A percentile compares a stretch with the other conserved stretches of the same genome.
phyloP scores from a whole-genome alignment of 2,797 vertebrate genomes.

The Chaunax sp. region DNA sequence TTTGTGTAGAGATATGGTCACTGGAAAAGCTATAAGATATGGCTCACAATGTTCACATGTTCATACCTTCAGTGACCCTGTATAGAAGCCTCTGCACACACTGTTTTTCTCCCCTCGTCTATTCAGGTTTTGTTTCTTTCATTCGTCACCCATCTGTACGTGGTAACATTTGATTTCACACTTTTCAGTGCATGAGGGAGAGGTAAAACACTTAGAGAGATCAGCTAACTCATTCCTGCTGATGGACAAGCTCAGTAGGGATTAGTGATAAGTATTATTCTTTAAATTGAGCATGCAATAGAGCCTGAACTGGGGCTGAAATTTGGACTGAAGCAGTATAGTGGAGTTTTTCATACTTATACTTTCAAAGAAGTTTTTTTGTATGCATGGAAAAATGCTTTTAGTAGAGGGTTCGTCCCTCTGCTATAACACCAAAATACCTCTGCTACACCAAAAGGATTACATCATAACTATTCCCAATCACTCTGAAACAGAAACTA shows the following conservation, averaged over 20 bases:
- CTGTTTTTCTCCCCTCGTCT: background rate
- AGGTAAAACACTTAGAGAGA: constrained; percentile 9
- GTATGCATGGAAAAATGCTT: background rate
- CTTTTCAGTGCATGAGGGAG: background rate
- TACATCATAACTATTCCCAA: no score
- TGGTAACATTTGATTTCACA: background rate
- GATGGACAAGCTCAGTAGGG: background rate
- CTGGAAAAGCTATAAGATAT: background rate
- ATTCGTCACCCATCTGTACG: background rate
- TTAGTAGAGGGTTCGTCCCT: background rate
- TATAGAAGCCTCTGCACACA: background rate
- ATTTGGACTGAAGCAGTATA: background rate
- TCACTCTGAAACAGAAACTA: no score
- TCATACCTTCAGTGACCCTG: background rate
- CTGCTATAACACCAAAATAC: background rate
- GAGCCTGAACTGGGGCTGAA: constrained; percentile 4
- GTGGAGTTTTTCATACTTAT: background rate
- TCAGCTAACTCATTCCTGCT: constrained; percentile 1
- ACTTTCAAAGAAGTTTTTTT: background rate
- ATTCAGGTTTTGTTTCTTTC: background rate
- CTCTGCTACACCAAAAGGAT: background rate
- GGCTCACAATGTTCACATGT: background rate
- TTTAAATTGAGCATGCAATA: background rate
- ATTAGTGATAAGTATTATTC: background rate
- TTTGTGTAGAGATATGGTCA: no score